Evolutionary conservation across 2,113 vertebrate species (phyloP).

Genomic region (Beaufortia kweichowensis): DNA sequence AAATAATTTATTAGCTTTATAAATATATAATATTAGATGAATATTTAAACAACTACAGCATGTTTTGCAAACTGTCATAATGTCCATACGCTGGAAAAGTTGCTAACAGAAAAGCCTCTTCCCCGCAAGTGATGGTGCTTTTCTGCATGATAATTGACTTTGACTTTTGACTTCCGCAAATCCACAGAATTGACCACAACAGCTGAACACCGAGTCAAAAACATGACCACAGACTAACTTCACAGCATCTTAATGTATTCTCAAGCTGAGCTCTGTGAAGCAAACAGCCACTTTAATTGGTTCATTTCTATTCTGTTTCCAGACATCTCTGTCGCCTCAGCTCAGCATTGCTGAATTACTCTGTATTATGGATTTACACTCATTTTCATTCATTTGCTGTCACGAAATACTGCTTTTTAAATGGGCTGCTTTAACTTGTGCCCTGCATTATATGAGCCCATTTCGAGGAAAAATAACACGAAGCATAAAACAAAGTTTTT

Average conservation of each 20-base stretch:
- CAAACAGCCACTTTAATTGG: slow-evolving; percentile 43
- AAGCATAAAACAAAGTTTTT: too few relatives aligned
- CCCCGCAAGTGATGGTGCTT: background rate
- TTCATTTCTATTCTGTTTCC: slow-evolving; percentile 54
- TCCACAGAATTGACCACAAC: slow-evolving; percentile 29
- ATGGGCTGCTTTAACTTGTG: background rate
- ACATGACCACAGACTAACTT: background rate
- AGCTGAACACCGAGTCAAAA: slow-evolving; percentile 20
- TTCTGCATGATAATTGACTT: slow-evolving; percentile 14
- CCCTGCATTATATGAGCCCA: background rate
- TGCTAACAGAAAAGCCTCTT: too few relatives aligned
- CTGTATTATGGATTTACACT: slow-evolving; percentile 12
- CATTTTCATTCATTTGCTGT: slow-evolving; percentile 7
- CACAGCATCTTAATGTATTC: slow-evolving; percentile 47
- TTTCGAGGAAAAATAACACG: background rate
- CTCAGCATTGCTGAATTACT: background rate
- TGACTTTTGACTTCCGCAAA: too few relatives aligned
- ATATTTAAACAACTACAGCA: slow-evolving; percentile 1
- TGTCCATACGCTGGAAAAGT: background rate
- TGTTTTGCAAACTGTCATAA: background rate
- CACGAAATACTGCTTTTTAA: slow-evolving; percentile 20
- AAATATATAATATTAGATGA: background rate
- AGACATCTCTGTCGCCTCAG: slow-evolving; percentile 35
- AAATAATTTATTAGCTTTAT: background rate
- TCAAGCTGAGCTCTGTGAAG: slow-evolving; percentile 32